Base-by-base conservation (phyloP, 2,888 invertebrate species). In the Brenthis hecate region DNA sequence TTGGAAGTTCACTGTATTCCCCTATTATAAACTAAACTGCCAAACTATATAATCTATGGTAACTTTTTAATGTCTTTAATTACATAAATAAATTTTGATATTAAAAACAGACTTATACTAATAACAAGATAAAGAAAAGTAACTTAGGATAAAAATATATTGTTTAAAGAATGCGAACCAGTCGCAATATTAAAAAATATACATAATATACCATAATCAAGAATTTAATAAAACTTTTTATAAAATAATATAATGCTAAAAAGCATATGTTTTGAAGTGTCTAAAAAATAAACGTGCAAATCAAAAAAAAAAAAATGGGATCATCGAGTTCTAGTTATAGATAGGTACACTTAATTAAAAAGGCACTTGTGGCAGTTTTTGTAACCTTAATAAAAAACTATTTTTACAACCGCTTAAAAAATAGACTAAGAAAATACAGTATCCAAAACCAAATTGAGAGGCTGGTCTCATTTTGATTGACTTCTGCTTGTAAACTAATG, bases 281-380 rank as follows among this genome's bases (percentile, higher is more conserved):
- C 19, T 50, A 65, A 65, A 51, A 63, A 32, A 53, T 48, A 53
- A 58, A 54, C 23, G 55, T 62, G 61, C 43, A 36, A 54, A 53
- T 56, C 28, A 28, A 28, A 28, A 28, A 28, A 23, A 23, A 23
- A 23, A 68, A 61, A 57, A 53, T 16, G 36, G 55, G 55, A 65
- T 61, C 47, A 54, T 62, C 64, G 56, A 71, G 55, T 56, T 62
- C 32, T 53, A 56, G 36, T 66, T 36, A 60, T 56, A 54, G 11
- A 51, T n/a, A 58, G 56, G 28, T 55, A 43, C 28, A 28, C 71
- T 71, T 71, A 71, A 66, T 65, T 72, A 88, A 91, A 88, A 91
- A 92, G 92, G 92, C 92, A 92, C 92, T 87, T 77, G 85, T 92
- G 92, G 92, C 92, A 92, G 92, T 92, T 89, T 88, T 84, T 80